Evolutionary conservation across 37 sponge, comb jelly and placozoan genomes (phyloP).

Genomic region (Aphrocallistes beatrix): DNA sequence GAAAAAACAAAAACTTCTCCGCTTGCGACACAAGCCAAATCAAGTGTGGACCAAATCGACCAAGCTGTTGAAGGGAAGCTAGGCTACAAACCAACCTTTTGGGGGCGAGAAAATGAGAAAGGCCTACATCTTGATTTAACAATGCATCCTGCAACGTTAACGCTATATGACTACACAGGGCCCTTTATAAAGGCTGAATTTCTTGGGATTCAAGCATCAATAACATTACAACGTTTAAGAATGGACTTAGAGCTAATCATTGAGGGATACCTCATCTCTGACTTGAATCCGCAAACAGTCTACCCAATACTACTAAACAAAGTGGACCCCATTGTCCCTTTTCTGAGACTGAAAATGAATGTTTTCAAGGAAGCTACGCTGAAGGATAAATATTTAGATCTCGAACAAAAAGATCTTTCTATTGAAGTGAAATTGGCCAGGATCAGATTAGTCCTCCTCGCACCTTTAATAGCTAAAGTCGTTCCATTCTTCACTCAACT

Average conservation of each 20-base stretch:
- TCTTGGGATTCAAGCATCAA: slow-evolving; percentile 13
- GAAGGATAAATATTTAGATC: neutral
- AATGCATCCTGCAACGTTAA: neutral
- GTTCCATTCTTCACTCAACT: slow-evolving; percentile 5
- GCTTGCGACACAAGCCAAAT: neutral
- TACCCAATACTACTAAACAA: neutral
- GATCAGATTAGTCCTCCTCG: neutral
- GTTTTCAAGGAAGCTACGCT: slow-evolving; percentile 3
- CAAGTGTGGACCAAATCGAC: neutral
- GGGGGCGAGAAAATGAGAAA: neutral
- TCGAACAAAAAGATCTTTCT: neutral
- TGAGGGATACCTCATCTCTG: neutral
- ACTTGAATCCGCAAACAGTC: neutral
- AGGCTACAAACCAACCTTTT: neutral
- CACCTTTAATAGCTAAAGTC: neutral
- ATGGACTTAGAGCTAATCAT: neutral
- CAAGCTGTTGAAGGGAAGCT: neutral
- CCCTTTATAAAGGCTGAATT: neutral
- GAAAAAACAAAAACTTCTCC: neutral
- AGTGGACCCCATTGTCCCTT: neutral
- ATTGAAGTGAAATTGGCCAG: neutral
- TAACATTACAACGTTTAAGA: slow-evolving; percentile 8
- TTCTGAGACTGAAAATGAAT: slow-evolving; percentile 7
- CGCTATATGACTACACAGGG: neutral
- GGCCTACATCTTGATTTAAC: neutral